Base-by-base conservation (phyloP, 1,140 invertebrate species). In the Drosophila obscura region DNA sequence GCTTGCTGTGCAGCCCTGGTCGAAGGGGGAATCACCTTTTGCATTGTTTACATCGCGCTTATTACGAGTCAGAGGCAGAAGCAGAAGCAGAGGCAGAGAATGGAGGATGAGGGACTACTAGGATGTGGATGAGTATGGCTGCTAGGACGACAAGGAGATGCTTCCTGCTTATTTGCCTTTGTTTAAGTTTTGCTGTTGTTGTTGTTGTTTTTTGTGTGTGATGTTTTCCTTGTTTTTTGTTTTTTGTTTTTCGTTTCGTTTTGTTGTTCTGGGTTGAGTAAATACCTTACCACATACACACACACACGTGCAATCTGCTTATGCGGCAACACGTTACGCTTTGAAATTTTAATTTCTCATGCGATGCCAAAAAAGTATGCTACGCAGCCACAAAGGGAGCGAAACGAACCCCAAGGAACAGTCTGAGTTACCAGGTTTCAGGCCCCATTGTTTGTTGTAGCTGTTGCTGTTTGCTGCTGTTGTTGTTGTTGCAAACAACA, bases 311-410 rank as follows among this genome's bases (percentile, higher is more conserved):
- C 45, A 63, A 59, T 44, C 62, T 58, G 48, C 62, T 75, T 75
- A 76, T 76, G 80, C 59, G 52, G 75, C 56, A 74, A 50, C 80
- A 80, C 60, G 77, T 72, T 66, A 77, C 48, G 81, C 77, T 81
- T 81, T 82, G 82, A 85, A 85, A 87, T 85, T 87, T 85, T 87
- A 85, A 85, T 85, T 85, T 85, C 76, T 85, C 78, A 75, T 82
- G 78, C 82, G 78, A 66, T 63, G 82, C 82, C 63, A 1, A 60
- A 63, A 85, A 85, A 85, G 82, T 81, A 87, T 68, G 74, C 66
- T 65, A 59, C 22, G 28, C 7, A 2, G 28, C 28, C 2, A 6
- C 57, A 57, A 62, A 68, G n/a, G 11, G 9, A 22, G 3, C 28
- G 7, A 51, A 41, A 48, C 11, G 43, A 55, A 35, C 8, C 31